Conservation (phyloP, 1,140 invertebrate species). For the Littorina saxatilis region DNA sequence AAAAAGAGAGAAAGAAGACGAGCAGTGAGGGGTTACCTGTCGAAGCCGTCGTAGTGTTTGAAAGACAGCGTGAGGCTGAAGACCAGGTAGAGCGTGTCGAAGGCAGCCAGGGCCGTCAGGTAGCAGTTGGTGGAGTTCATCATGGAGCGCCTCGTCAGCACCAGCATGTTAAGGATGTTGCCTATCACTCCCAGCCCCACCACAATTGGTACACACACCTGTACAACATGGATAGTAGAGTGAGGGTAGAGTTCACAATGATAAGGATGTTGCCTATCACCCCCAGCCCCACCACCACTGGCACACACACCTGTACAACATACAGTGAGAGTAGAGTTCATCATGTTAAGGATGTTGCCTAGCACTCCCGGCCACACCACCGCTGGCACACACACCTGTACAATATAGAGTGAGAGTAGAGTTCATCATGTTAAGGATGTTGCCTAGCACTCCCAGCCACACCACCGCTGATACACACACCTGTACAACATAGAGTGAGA, state of each 20-base stretch:
- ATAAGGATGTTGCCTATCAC: slow-evolving; percentile 62
- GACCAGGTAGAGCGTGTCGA: slow-evolving; percentile 84
- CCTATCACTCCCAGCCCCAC: slow-evolving; percentile 59
- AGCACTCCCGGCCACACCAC: slow-evolving; percentile 57
- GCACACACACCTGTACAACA: background rate
- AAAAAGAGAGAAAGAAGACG: no score
- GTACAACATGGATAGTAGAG: slow-evolving; percentile 27
- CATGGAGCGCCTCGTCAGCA: slow-evolving; percentile 85
- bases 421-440: slow-evolving; percentile 71
- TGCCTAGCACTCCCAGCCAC: slow-evolving; percentile 46
- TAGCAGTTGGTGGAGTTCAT: slow-evolving; percentile 85
- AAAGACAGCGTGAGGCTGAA: slow-evolving; percentile 77
- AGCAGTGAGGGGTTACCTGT: no score
- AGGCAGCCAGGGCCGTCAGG: slow-evolving; percentile 84
- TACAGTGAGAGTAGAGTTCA: slow-evolving; percentile 79
- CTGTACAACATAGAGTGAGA: slow-evolving; percentile 40
- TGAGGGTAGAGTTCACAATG: slow-evolving; percentile 80
- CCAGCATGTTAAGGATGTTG: slow-evolving; percentile 71
- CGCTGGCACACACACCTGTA: slow-evolving; percentile 20
- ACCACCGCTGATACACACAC: slow-evolving; percentile 46
- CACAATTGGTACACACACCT: slow-evolving; percentile 60
- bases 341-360: background rate
- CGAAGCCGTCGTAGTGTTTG: slow-evolving; percentile 78
- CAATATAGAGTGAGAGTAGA: slow-evolving; percentile 76
- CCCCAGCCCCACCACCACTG: slow-evolving; percentile 55